Evolutionary conservation across 1,140 invertebrate genomes (phyloP).

Genomic region (Platyura marginata): DNA sequence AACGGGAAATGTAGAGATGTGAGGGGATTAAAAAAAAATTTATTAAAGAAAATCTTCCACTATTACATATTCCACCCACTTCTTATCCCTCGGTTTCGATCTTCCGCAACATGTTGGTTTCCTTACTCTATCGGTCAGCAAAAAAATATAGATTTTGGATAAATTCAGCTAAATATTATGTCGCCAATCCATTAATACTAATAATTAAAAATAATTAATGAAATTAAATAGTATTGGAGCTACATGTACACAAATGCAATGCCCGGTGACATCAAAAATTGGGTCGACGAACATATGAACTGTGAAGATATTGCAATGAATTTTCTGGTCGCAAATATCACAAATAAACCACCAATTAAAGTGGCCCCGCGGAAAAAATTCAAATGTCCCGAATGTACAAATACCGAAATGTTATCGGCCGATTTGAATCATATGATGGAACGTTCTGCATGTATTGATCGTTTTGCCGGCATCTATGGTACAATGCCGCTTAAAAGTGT

Average conservation of each 20-base stretch:
- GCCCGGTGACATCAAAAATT: slow-evolving; percentile 58
- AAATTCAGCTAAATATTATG: too few species aligned
- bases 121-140: too few species aligned
- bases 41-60: too few species aligned
- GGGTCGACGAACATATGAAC: slow-evolving; percentile 85
- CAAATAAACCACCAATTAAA: slow-evolving; percentile 85
- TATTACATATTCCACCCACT: too few species aligned
- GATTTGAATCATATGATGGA: slow-evolving; percentile 86
- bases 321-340: slow-evolving; percentile 78
- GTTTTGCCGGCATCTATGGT: slow-evolving; percentile 67
- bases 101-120: too few species aligned
- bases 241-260: slow-evolving; percentile 72
- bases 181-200: too few species aligned
- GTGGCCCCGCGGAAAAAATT: slow-evolving; percentile 96
- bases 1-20: too few species aligned
- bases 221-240: slow-evolving; percentile 73
- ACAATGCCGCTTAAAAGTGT: slow-evolving; percentile 74
- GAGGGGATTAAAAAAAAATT: too few species aligned
- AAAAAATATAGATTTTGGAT: too few species aligned
- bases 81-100: too few species aligned
- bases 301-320: slow-evolving; percentile 94
- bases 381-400: slow-evolving; percentile 87
- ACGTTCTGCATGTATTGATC: slow-evolving; percentile 79
- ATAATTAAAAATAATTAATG: too few species aligned
- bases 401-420: slow-evolving; percentile 85